Evolutionary conservation across 2,113 vertebrate genomes (phyloP).

Genomic region (Silurus asotus): DNA sequence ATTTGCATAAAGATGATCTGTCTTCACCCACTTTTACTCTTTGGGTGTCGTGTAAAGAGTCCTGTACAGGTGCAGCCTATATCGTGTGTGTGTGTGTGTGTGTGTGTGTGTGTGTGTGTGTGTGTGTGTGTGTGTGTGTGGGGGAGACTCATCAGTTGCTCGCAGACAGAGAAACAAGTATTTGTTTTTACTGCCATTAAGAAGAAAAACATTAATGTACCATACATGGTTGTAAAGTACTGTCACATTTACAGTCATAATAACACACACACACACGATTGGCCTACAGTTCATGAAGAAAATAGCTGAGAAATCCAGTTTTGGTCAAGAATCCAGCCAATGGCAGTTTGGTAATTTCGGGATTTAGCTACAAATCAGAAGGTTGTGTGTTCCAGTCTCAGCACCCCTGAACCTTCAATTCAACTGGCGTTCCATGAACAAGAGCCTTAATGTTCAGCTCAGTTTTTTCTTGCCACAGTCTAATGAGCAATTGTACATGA

Average conservation of each 20-base stretch:
- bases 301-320: not conserved
- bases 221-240: not conserved
- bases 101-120: conserved; percentile 3
- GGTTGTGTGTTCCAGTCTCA: not conserved
- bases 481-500: not conserved
- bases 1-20: not conserved
- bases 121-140: not conserved
- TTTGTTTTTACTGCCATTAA: not conserved
- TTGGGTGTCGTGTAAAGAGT: not conserved
- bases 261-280: not conserved
- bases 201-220: not conserved
- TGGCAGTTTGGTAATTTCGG: not conserved
- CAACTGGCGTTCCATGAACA: not conserved
- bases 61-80: not conserved
- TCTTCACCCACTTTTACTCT: not conserved
- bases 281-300: not conserved
- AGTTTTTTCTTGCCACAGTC: not conserved
- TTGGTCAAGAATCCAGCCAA: not conserved
- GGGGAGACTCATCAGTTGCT: conserved; percentile 87
- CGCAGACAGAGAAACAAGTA: conserved; percentile 69
- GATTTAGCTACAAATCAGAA: not conserved
- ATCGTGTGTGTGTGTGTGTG: not conserved
- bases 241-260: not conserved
- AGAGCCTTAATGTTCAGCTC: not conserved
- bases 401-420: no score